Evolutionary conservation across 2,888 invertebrate species (phyloP).

Genomic region (Drosophila percnosoma): DNA sequence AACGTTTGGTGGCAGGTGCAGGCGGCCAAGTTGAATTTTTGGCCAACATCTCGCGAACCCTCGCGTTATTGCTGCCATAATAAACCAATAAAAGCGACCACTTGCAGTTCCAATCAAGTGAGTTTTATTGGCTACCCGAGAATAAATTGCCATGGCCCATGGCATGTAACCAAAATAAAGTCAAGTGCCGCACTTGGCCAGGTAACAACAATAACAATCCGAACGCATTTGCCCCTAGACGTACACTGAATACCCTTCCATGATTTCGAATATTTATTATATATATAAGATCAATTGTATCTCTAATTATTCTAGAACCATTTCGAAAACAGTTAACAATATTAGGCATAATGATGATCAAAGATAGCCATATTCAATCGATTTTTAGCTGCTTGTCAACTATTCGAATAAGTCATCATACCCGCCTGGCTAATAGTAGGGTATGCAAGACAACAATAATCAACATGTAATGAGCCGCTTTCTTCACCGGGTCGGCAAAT

Average conservation of each 20-base stretch:
- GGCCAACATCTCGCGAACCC: constrained; percentile 51
- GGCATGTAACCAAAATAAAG: constrained; percentile 75
- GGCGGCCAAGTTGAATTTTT: constrained; percentile 15
- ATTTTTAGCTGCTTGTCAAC: not conserved
- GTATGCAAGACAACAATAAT: constrained; percentile 53
- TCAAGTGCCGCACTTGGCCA: constrained; percentile 66
- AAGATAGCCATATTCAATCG: not conserved
- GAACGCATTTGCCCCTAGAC: not conserved
- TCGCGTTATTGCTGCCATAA: constrained; percentile 61
- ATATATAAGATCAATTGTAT: not conserved
- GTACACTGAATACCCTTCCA: constrained; percentile 13
- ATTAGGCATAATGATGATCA: not conserved
- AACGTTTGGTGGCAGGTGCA: constrained; percentile 48
- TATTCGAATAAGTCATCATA: not conserved
- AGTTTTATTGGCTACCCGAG: constrained; percentile 68
- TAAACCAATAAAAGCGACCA: constrained; percentile 75
- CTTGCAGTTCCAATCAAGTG: constrained; percentile 78
- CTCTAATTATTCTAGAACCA: too few relatives aligned
- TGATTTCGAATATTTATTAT: too few relatives aligned
- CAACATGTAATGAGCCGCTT: constrained; percentile 79
- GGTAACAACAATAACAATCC: constrained; percentile 50
- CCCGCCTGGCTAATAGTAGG: not conserved
- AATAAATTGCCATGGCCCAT: constrained; percentile 73
- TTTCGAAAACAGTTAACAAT: not conserved
- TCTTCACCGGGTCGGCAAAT: constrained; percentile 69